Conservation (phyloP, 2,113 vertebrate genomes). For the Spea multiplicata region DNA sequence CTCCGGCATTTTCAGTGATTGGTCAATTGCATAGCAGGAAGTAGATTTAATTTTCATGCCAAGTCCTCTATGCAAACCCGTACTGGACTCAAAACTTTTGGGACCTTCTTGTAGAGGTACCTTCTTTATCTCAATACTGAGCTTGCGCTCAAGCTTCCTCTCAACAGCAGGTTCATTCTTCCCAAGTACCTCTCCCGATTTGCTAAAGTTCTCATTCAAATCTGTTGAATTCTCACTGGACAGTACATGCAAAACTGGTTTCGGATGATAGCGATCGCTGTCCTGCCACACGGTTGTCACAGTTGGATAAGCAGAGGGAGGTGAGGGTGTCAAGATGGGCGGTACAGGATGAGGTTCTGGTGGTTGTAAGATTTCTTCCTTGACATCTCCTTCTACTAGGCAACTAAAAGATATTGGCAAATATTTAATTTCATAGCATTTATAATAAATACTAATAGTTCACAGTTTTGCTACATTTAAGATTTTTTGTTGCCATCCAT, state of each 20-base stretch:
- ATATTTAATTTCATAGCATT: neutral
- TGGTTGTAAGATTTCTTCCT: slow-evolving; percentile 96
- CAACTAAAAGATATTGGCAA: slow-evolving; percentile 65
- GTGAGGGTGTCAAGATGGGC: slow-evolving; percentile 93
- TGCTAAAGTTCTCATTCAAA: slow-evolving; percentile 89
- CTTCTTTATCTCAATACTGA: slow-evolving; percentile 95
- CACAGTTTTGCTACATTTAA: too few species aligned
- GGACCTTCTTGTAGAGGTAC: slow-evolving; percentile 91
- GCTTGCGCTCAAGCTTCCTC: slow-evolving; percentile 79
- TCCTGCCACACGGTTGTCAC: slow-evolving; percentile 93
- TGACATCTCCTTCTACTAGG: slow-evolving; percentile 88
- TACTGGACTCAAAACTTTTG: slow-evolving; percentile 86
- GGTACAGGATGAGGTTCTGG: slow-evolving; percentile 94
- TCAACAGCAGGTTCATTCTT: slow-evolving; percentile 65
- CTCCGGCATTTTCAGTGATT: slow-evolving; percentile 62
- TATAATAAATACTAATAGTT: too few species aligned
- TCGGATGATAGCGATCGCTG: slow-evolving; percentile 95
- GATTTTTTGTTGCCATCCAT: too few species aligned
- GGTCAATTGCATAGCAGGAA: slow-evolving; percentile 59
- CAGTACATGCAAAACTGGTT: slow-evolving; percentile 88
- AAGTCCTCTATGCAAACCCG: slow-evolving; percentile 76
- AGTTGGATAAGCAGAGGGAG: slow-evolving; percentile 91
- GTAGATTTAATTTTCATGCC: slow-evolving; percentile 81
- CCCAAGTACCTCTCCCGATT: slow-evolving; percentile 64
- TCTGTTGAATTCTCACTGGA: slow-evolving; percentile 76